Percentiles rank a stretch among this genome's conserved stretches.
These are phyloP conservation scores for Chironomus tepperi DNA, from an alignment of 1,140 invertebrate genomes.

Conservation along the genomic window DNA sequence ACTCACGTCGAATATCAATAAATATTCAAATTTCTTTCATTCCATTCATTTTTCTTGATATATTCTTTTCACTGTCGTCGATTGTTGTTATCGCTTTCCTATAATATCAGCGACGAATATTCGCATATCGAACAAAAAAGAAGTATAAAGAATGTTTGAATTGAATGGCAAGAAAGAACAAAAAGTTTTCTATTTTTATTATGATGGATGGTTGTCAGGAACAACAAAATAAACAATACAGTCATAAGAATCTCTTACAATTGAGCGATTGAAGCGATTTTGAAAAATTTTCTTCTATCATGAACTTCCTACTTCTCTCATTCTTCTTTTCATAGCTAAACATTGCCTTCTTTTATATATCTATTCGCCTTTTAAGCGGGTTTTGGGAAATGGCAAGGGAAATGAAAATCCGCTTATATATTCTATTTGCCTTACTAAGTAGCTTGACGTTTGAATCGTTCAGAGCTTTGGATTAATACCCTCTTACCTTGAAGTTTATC, in stretches of 20 bases:
- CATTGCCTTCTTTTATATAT: too few relatives aligned
- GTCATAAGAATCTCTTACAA: conserved; percentile 1
- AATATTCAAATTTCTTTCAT: conserved; percentile 18
- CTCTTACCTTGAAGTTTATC: too few relatives aligned
- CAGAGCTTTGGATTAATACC: too few relatives aligned
- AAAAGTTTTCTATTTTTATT: conserved; percentile 19
- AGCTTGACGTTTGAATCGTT: too few relatives aligned
- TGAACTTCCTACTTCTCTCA: not conserved
- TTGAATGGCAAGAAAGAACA: too few relatives aligned
- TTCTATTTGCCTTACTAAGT: not conserved
- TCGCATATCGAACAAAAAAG: too few relatives aligned
- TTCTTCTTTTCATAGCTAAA: not conserved
- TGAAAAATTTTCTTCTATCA: conserved; percentile 5
- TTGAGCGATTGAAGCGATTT: conserved; percentile 12
- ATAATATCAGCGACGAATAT: too few relatives aligned
- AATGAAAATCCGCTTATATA: not conserved
- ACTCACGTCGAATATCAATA: conserved; percentile 4
- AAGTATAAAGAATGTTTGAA: too few relatives aligned
- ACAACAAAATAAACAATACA: conserved; percentile 18
- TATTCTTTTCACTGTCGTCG: not conserved
- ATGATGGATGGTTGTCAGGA: conserved; percentile 17
- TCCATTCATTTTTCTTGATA: not conserved
- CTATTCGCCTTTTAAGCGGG: too few relatives aligned
- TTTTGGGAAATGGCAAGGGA: too few relatives aligned
- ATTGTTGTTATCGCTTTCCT: not conserved